Base-by-base conservation (phyloP, 2,888 invertebrate species). In the Mystacides longicornis region DNA sequence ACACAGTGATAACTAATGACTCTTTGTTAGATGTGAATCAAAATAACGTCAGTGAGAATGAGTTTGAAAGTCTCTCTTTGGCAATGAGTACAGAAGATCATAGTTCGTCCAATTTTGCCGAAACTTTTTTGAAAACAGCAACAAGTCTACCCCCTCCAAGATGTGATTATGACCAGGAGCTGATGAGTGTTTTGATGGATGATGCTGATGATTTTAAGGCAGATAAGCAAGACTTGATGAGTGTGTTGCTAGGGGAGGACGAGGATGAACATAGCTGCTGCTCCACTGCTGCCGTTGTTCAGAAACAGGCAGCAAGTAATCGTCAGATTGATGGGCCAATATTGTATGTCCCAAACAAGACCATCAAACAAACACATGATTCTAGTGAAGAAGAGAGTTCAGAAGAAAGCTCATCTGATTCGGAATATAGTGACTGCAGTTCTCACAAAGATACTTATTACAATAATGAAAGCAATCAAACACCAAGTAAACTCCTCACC, bases 401-500 rank as follows among this genome's bases (percentile, higher is more conserved):
- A 20, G 22, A 42, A n/a, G n/a, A 42, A n/a, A n/a, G n/a, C 16
- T 37, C 37, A 7, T 14, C 16, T 37, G 16, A 16, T 37, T 37
- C 37, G n/a, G 16, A 37, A 37, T 14, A 3, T 37, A 37, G 37
- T 46, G 21, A 46, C 16, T 19, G 20, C 16, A 46, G 18, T 19
- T 46, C 46, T 14, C n/a, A n/a, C 7, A 46, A 19, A 3, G 19
- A 46, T 46, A 46, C 21, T 3, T 46, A 20, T 20, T 46, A 46
- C 16, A 46, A 46, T 5, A 46, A 46, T 16, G 46, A 20, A 3
- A 50, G 50, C 45, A 49, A 19, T 42, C 47, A 14, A 14, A 7
- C 42, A 23, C 27, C 27, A 5, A 52, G 56, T 22, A 51, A 48
- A 49, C 46, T 77, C 57, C 66, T 77, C 49, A 77, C 77, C 33